Evolutionary conservation across 2,888 invertebrate species (phyloP).

Genomic region (Protonemura montana): DNA sequence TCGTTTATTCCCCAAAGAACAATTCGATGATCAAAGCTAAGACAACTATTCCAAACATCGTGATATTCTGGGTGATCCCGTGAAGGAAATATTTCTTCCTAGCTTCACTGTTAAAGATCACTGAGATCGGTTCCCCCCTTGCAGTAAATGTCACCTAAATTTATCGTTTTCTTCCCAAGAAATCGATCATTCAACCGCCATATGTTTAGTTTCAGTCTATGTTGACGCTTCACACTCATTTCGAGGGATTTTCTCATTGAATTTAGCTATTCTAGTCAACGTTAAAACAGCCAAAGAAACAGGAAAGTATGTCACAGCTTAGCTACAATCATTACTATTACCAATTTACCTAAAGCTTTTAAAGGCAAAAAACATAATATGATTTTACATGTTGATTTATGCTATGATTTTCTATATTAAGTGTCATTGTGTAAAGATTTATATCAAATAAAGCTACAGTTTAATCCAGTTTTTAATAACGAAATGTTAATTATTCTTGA

Average conservation of each 20-base stretch:
- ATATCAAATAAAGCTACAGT: too few species aligned
- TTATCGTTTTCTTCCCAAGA: background rate
- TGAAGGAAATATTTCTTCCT: background rate
- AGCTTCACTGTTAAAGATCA: background rate
- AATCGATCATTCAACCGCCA: background rate
- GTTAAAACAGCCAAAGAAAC: background rate
- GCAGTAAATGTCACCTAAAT: background rate
- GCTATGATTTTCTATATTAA: too few species aligned
- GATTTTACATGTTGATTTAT: too few species aligned
- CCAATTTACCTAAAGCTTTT: too few species aligned
- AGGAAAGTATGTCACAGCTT: too few species aligned
- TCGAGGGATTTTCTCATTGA: background rate
- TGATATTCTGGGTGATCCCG: background rate
- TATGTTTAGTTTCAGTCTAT: background rate
- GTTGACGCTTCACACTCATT: background rate
- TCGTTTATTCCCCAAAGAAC: conserved; percentile 7
- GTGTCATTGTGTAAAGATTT: too few species aligned
- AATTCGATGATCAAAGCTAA: background rate
- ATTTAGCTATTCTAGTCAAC: background rate
- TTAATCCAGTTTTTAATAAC: too few species aligned
- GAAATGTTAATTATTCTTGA: too few species aligned
- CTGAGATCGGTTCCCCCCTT: background rate
- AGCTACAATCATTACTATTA: too few species aligned
- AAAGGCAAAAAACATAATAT: too few species aligned
- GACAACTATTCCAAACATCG: background rate